These are phyloP conservation scores for Oophaga sylvatica DNA, from an alignment of 2,797 vertebrate genomes.

Conservation along the genomic window DNA sequence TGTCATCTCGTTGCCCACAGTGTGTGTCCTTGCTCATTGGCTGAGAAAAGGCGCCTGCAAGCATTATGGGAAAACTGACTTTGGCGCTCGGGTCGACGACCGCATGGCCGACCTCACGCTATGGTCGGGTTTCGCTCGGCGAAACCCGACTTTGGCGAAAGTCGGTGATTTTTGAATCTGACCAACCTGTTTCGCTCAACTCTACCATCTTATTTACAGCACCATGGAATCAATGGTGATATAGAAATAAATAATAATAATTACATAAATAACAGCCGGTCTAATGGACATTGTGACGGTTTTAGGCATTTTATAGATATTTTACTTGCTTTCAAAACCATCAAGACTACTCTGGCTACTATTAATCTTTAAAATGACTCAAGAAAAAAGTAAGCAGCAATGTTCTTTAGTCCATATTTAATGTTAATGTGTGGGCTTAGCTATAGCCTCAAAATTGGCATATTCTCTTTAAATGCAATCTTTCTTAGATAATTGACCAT, in stretches of 20 bases:
- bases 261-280: background rate
- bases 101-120: no score
- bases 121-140: no score
- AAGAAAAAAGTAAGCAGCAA: background rate
- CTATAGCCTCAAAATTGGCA: background rate
- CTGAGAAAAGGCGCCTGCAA: no score
- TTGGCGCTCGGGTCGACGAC: no score
- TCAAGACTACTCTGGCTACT: background rate
- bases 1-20: no score
- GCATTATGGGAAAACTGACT: no score
- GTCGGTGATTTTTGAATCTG: no score
- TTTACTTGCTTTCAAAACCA: background rate
- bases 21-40: no score
- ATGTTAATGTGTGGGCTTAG: conserved; percentile 19
- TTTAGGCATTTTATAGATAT: background rate
- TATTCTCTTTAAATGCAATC: background rate
- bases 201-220: no score
- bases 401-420: background rate
- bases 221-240: no score
- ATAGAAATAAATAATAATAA: background rate
- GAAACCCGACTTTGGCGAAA: no score
- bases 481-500: conserved; percentile 9
- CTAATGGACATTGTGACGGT: background rate
- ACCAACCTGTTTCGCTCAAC: no score
- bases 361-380: background rate